These are phyloP conservation scores for Pegea sp. DNA, from an alignment of 23 tunicate genomes.

Conservation along the genomic window DNA sequence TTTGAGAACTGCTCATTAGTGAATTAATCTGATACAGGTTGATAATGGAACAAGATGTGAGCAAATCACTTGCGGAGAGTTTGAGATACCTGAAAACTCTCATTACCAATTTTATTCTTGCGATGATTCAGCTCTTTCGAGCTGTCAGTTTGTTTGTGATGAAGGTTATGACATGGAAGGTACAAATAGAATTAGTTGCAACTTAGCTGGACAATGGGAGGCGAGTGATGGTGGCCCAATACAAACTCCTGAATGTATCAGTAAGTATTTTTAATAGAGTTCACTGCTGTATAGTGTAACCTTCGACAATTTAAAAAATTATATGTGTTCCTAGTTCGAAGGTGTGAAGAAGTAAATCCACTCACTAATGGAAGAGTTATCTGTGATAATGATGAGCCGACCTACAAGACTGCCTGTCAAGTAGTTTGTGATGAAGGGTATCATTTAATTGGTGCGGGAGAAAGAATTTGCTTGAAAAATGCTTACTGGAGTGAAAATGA, in stretches of 20 bases:
- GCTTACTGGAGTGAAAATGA: constrained; percentile 18
- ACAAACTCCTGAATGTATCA: background rate
- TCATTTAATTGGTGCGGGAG: constrained; percentile 30
- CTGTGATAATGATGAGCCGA: constrained; percentile 20
- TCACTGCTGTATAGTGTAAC: background rate
- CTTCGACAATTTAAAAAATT: too few species aligned
- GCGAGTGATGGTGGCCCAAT: background rate
- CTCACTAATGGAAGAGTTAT: constrained; percentile 13
- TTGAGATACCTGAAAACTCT: background rate
- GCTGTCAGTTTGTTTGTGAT: background rate
- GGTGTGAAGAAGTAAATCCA: constrained; percentile 15
- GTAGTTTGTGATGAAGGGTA: constrained; percentile 45
- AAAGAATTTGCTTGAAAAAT: constrained; percentile 11
- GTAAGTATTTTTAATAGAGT: too few species aligned
- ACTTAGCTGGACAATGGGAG: background rate
- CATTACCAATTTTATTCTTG: background rate
- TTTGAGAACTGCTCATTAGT: too few species aligned
- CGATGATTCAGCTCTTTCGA: background rate
- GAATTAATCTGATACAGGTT: background rate
- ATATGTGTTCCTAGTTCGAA: background rate
- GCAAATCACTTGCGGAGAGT: background rate
- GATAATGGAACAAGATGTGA: constrained; percentile 1
- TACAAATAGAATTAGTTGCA: background rate
- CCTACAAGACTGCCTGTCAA: constrained; percentile 18
- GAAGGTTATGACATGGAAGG: background rate